Percentiles rank a stretch among this genome's conserved stretches.
Conservation (phyloP, 2,113 vertebrate species). For the Hymenochirus boettgeri region DNA sequence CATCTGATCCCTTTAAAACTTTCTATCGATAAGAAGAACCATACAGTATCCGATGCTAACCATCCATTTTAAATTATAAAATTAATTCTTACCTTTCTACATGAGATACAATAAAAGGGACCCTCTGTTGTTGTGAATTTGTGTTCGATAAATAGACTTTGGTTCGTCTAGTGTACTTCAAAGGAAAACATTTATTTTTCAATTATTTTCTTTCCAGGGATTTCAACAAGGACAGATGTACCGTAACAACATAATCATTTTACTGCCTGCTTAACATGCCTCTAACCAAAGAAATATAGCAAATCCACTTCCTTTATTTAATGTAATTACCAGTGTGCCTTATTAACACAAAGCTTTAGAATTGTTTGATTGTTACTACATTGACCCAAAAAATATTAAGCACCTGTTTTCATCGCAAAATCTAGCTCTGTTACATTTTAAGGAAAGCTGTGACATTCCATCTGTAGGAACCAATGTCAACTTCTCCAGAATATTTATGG, state of each 20-base stretch:
- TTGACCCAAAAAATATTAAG: neutral
- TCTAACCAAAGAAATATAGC: slow-evolving; percentile 32
- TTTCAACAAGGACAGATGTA: slow-evolving; percentile 32
- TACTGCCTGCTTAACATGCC: slow-evolving; percentile 34
- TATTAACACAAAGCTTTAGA: slow-evolving; percentile 16
- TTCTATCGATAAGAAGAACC: too few relatives aligned
- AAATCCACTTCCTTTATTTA: slow-evolving; percentile 25
- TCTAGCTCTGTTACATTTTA: too few relatives aligned
- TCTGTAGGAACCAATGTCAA: too few relatives aligned
- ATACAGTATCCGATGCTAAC: neutral
- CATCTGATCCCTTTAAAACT: too few relatives aligned
- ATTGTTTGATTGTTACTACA: slow-evolving; percentile 2
- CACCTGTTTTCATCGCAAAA: too few relatives aligned
- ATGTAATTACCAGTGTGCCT: slow-evolving; percentile 20
- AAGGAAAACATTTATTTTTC: slow-evolving; percentile 41
- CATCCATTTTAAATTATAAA: neutral
- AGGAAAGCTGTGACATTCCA: too few relatives aligned
- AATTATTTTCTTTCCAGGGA: slow-evolving; percentile 30
- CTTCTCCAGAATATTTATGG: too few relatives aligned
- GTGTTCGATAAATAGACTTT: slow-evolving; percentile 34
- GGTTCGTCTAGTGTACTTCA: slow-evolving; percentile 33
- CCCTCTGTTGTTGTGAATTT: slow-evolving; percentile 21
- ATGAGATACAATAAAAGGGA: slow-evolving; percentile 23
- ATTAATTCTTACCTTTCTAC: slow-evolving; percentile 1
- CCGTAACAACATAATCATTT: slow-evolving; percentile 38